These are phyloP conservation scores for Fragum fragum DNA, from an alignment of 2,888 invertebrate species.

Conservation along the genomic window DNA sequence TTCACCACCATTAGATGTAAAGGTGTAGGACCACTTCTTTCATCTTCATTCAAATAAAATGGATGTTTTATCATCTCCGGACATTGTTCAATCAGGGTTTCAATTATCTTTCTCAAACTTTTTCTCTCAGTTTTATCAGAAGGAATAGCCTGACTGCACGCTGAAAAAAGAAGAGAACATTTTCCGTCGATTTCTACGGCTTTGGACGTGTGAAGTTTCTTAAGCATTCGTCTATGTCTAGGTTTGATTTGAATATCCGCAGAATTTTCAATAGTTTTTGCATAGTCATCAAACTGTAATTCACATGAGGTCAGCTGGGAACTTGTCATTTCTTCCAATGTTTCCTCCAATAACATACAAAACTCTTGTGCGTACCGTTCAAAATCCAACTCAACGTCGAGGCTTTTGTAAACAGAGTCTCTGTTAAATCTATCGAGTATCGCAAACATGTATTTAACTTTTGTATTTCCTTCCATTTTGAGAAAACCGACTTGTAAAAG, in stretches of 20 bases:
- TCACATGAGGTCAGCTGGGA: background rate
- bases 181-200: background rate
- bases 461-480: too few species aligned
- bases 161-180: background rate
- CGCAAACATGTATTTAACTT: background rate
- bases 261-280: background rate
- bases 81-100: background rate
- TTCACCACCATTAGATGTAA: conserved; percentile 9
- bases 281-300: background rate
- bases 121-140: background rate
- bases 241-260: background rate
- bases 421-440: conserved; percentile 11
- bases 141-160: conserved; percentile 1
- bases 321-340: background rate
- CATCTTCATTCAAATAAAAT: background rate
- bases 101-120: background rate
- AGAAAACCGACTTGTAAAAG: too few species aligned
- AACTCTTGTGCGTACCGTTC: background rate
- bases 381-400: background rate
- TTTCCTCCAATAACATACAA: background rate
- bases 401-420: background rate
- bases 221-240: background rate
- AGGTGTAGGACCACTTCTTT: background rate
- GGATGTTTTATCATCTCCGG: background rate
- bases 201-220: background rate